Base-by-base conservation (phyloP, 2,113 vertebrate species). In the Xenopus borealis region DNA sequence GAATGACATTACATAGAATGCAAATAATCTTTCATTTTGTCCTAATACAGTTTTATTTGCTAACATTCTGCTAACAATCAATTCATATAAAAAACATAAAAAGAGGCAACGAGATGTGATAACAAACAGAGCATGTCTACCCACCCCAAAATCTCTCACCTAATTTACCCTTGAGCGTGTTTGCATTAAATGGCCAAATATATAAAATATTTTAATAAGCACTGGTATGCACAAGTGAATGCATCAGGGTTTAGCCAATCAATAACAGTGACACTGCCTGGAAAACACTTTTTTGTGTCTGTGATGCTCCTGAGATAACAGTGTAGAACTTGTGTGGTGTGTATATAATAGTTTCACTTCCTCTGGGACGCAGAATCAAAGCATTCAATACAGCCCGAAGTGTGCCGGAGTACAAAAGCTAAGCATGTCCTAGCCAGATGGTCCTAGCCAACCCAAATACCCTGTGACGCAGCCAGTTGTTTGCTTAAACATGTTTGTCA, bases 401-500 rank as follows among this genome's bases (percentile, higher is more conserved):
- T 75, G 55, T 69, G 55, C 12, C 4, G 33, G 17, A 40, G 30
- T 16, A 69, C 66, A 62, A 76, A 69, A 50, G 72, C 65, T 62
- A 17, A 76, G 2, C 46, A 44, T 55, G 58, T 46, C n/a, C 59
- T n/a, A 33, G 53, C n/a, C 27, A 53, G 23, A 69, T 12, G 30
- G 68, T 30, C 73, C 46, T 53, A 62, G 73, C 74, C 74, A 77
- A 77, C 44, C 50, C 10, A 77, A 77, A 77, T 70, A 76, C 47
- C 27, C 44, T 19, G n/a, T 63, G 73, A 75, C 58, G 40, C 62
- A 47, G 61, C 46, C 23, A 33, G 27, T n/a, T 76, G 59, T 62
- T 76, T 76, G 58, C 10, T 64, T 44, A 46, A 55, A n/a, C 58
- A 16, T 57, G 67, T 70, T 77, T 77, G 66, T 40, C 33, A 62